These are phyloP conservation scores for Oligia fasciuncula DNA, from an alignment of 2,888 invertebrate species.

Conservation along the genomic window DNA sequence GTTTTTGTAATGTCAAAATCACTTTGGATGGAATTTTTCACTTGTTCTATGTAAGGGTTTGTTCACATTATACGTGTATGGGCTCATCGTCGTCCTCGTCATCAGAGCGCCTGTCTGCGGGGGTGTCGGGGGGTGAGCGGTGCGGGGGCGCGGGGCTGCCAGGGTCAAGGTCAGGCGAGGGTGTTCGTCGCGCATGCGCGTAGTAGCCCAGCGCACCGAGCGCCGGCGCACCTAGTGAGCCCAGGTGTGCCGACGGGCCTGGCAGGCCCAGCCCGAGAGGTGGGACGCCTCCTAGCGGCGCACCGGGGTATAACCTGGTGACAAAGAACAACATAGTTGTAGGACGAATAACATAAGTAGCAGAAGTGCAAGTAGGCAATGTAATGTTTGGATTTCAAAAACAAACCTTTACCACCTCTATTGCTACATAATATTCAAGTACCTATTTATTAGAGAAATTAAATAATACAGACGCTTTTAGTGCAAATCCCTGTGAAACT, in stretches of 20 bases:
- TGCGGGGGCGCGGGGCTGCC: slow-evolving; percentile 90
- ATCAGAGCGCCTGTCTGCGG: slow-evolving; percentile 84
- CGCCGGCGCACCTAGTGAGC: slow-evolving; percentile 92
- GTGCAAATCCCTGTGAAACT: not conserved
- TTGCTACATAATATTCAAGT: not conserved
- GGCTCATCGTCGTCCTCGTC: slow-evolving; percentile 91
- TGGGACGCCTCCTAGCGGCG: slow-evolving; percentile 90
- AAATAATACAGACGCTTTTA: not conserved
- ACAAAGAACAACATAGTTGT: slow-evolving; percentile 12
- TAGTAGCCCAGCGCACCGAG: slow-evolving; percentile 89
- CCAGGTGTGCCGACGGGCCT: slow-evolving; percentile 92
- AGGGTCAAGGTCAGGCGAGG: slow-evolving; percentile 90
- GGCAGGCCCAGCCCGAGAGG: slow-evolving; percentile 91
- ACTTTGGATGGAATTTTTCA: slow-evolving; percentile 55
- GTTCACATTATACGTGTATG: slow-evolving; percentile 89
- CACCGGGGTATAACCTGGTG: slow-evolving; percentile 90
- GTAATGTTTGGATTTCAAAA: not conserved
- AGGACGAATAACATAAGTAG: not conserved
- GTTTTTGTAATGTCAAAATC: slow-evolving; percentile 49
- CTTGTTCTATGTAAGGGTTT: slow-evolving; percentile 41
- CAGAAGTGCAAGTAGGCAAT: not conserved
- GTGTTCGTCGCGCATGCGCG: slow-evolving; percentile 87
- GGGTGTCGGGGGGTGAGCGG: slow-evolving; percentile 83
- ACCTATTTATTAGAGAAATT: not conserved
- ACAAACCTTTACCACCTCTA: not conserved